Evolutionary conservation across 2,888 invertebrate species (phyloP).

Genomic region (Mimachlamys varia): DNA sequence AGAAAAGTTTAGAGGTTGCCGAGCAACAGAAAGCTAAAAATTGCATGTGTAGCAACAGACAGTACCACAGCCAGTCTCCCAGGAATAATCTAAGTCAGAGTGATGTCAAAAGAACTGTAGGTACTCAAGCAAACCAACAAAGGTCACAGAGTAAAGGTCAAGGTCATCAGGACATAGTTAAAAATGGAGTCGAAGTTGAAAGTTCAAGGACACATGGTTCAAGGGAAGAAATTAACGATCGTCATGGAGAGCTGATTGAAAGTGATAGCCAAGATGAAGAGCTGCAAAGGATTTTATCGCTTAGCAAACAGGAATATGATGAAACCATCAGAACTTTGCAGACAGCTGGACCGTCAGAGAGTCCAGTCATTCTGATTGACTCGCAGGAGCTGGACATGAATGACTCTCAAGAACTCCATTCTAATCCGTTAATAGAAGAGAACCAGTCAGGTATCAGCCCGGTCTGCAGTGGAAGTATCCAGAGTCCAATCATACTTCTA

Average conservation of each 20-base stretch:
- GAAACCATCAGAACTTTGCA: neutral
- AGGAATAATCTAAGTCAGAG: neutral
- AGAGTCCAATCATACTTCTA: neutral
- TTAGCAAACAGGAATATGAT: constrained; percentile 39
- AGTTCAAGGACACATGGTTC: neutral
- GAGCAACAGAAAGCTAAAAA: neutral
- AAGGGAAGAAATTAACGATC: neutral
- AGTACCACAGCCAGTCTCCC: too few species aligned
- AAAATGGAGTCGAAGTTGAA: neutral
- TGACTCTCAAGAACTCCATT: neutral
- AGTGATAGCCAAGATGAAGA: constrained; percentile 49
- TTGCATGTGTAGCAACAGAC: too few species aligned
- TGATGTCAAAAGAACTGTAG: neutral
- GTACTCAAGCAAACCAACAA: neutral
- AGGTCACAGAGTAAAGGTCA: neutral
- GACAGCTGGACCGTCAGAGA: neutral
- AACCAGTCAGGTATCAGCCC: neutral
- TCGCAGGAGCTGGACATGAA: neutral
- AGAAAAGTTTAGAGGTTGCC: constrained; percentile 15
- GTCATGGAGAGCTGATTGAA: neutral
- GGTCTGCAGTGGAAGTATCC: constrained; percentile 3
- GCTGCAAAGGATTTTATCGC: constrained; percentile 38
- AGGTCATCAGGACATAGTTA: neutral
- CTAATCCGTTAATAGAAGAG: neutral
- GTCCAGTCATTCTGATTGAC: constrained; percentile 5